Base-by-base conservation (phyloP, 2,888 invertebrate genomes). In the Sminthurinus aureus region DNA sequence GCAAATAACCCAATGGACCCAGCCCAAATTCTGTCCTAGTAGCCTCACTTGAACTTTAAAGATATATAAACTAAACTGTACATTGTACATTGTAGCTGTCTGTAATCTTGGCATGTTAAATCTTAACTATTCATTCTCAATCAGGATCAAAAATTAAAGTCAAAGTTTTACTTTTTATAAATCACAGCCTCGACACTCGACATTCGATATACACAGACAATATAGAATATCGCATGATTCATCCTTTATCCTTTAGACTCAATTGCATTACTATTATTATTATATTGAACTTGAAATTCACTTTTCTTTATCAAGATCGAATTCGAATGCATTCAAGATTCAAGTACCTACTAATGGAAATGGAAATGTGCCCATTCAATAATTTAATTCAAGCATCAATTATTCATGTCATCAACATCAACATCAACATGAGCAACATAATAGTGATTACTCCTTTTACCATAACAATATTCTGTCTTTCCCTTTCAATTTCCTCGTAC, bases 11-110 rank as follows among this genome's bases (percentile, higher is more conserved):
- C 50, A 13, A 51, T n/a, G 12, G 66, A 26, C 78, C 78, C 78
- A 79, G 26, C 78, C 78, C 78, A 67, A 66, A 79, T 66, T 79
- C 52, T 26, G 78, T 66, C 78, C 78, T 79, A 79, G 78, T 79
- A 79, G 78, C 78, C 78, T 79, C 78, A 79, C 15, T 18, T 66
- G 58, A 58, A 77, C 58, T 64, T 77, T 69, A 22, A 18, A 15
- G 18, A n/a, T 8, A 15, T 58, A 15, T 58, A 58, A 12, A 58
- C 58, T 58, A 58, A 58, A 58, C 58, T 12, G 9, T 58, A 12
- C 15, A 58, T 12, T 58, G 58, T 12, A 58, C 58, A 58, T 12
- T 58, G 58, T 12, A 58, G 15, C 58, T 58, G 9, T 9, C 11
- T 15, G 9, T 58, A 11, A 58, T 58, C 15, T 58, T 12, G 15